Evolutionary conservation across 1,140 invertebrate species (phyloP).

Genomic region (Idris sp.): DNA sequence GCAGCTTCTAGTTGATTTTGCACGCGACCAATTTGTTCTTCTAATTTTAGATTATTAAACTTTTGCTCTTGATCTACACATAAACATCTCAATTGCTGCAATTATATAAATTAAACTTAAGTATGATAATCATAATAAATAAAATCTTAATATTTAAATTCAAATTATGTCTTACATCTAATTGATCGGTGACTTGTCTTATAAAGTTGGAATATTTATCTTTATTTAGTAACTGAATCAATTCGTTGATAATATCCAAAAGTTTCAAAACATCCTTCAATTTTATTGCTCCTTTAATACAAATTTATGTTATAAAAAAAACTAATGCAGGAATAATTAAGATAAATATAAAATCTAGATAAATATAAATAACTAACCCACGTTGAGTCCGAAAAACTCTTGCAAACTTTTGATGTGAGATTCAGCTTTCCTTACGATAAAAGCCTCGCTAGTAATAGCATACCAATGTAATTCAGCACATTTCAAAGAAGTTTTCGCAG

Average conservation of each 20-base stretch:
- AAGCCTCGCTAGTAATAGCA: constrained; percentile 48
- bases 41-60: not conserved
- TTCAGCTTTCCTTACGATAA: constrained; percentile 7
- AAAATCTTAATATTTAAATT: no score
- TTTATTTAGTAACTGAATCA: constrained; percentile 64
- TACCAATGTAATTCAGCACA: constrained; percentile 64
- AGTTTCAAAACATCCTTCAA: constrained; percentile 14
- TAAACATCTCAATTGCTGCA: constrained; percentile 4
- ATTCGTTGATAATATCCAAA: constrained; percentile 36
- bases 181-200: not conserved
- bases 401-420: constrained; percentile 57
- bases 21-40: constrained; percentile 15
- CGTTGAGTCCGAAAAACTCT: constrained; percentile 61
- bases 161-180: constrained; percentile 55
- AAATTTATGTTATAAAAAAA: no score
- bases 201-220: constrained; percentile 63
- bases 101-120: not conserved
- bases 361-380: no score
- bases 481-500: constrained; percentile 64
- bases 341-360: constrained; percentile 1
- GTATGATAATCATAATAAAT: no score
- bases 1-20: constrained; percentile 2
- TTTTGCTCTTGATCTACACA: constrained; percentile 13
- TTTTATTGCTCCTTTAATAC: constrained; percentile 13
- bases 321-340: no score